Evolutionary conservation across 2,888 invertebrate genomes (phyloP).

Genomic region (Schrankia costaestrigalis): DNA sequence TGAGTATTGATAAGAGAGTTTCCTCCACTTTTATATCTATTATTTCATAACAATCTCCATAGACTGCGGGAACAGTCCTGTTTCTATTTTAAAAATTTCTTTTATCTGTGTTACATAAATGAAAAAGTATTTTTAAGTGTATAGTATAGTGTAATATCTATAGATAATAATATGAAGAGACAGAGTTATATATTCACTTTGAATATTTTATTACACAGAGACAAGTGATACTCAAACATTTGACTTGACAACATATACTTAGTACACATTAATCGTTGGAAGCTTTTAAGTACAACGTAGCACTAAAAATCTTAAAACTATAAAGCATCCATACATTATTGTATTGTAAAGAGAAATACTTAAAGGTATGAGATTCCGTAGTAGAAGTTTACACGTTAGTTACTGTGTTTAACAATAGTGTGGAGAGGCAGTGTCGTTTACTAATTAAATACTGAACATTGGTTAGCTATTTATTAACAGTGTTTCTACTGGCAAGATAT

Average conservation of each 20-base stretch:
- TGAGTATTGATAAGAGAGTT: slow-evolving; percentile 70
- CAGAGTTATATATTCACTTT: too few species aligned
- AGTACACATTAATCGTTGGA: slow-evolving; percentile 11
- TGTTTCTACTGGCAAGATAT: slow-evolving; percentile 52
- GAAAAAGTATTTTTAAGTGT: too few species aligned
- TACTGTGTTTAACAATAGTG: slow-evolving; percentile 26
- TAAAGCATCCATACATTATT: slow-evolving; percentile 18
- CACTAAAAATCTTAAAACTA: slow-evolving; percentile 19
- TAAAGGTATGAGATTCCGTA: slow-evolving; percentile 11
- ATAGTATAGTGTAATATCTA: too few species aligned
- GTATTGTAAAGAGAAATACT: slow-evolving; percentile 13
- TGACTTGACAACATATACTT: not conserved
- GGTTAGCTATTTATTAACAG: slow-evolving; percentile 17
- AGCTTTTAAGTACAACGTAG: slow-evolving; percentile 10
- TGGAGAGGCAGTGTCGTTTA: slow-evolving; percentile 58
- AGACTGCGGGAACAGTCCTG: too few species aligned
- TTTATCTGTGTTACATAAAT: too few species aligned
- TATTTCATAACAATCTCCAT: slow-evolving; percentile 26
- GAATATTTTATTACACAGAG: not conserved
- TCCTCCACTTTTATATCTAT: slow-evolving; percentile 49
- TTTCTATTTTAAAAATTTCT: too few species aligned
- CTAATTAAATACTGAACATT: slow-evolving; percentile 28
- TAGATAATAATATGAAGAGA: too few species aligned
- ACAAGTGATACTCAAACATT: not conserved
- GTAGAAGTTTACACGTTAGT: slow-evolving; percentile 2